Base-by-base conservation (phyloP, 2,888 invertebrate species). In the Oconnorella tubifera region DNA sequence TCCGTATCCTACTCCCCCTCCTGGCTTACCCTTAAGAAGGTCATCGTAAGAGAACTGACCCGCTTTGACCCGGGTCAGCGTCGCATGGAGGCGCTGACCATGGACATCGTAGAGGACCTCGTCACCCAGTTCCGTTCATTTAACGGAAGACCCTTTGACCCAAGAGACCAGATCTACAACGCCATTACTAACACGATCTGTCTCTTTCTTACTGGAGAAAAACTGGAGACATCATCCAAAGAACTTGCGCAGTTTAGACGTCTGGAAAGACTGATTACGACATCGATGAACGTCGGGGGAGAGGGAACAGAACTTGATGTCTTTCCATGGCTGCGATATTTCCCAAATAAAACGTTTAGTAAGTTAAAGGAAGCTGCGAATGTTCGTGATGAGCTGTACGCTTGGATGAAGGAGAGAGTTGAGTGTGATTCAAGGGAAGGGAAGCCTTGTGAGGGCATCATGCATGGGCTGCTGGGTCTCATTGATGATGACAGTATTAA, bases 301-400 rank as follows among this genome's bases (percentile, higher is more conserved):
- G 29, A 56, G 14, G 75, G 75, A 3, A 69, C 73, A 3, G 63
- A 71, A 25, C 63, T 77, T 25, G 78, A 78, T 59, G 63, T 72
- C n/a, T 62, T 78, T 6, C 77, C 77, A 3, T 73, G 74, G 72
- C 59, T 76, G n/a, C 66, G 72, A 40, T 68, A 64, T 31, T 57
- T 74, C 23, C 56, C 66, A 2, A 69, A 67, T 65, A 56, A 62
- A n/a, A 73, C 73, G 29, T 71, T 65, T 29, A 64, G 68, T 50
- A 68, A 67, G 3, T 66, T 77, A 14, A 64, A 74, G 49, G 56
- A 63, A 33, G 76, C 76, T 1, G 67, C 76, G 14, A 56, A 63
- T 4, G 63, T 76, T 4, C 56, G 76, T 33, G 74, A 78, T 56
- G 62, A 67, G 3, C 56, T 68, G 1, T 66, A 58, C 62, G 56